These are phyloP conservation scores for Drosophila burlai DNA, from an alignment of 1,140 invertebrate genomes.

Conservation along the genomic window DNA sequence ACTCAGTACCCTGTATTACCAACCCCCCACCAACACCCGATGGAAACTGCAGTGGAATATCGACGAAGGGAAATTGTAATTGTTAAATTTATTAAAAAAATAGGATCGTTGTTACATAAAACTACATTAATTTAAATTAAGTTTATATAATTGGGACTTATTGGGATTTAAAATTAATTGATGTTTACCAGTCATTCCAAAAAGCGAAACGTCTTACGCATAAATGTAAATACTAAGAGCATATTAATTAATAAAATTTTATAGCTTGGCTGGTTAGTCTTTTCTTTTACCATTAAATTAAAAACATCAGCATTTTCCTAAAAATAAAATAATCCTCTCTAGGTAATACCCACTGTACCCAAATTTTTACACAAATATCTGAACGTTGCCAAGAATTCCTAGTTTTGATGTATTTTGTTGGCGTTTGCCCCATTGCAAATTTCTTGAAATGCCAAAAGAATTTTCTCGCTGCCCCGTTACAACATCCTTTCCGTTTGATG, in stretches of 20 bases:
- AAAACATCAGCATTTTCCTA: no score
- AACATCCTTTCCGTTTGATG: constrained; percentile 14
- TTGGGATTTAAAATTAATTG: background rate
- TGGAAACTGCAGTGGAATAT: background rate
- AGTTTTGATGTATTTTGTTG: constrained; percentile 72
- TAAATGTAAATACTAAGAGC: background rate
- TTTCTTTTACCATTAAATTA: background rate
- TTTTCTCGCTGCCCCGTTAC: constrained; percentile 6
- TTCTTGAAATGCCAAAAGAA: constrained; percentile 36
- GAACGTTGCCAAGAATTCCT: constrained; percentile 67
- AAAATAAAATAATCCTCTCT: background rate
- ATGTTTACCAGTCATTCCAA: background rate
- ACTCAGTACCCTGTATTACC: background rate
- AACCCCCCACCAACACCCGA: constrained; percentile 5
- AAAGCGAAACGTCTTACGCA: background rate
- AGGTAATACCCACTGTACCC: constrained; percentile 1
- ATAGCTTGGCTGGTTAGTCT: background rate
- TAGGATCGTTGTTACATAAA: background rate
- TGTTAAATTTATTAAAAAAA: background rate
- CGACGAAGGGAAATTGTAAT: no score
- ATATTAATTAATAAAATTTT: background rate
- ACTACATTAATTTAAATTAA: background rate
- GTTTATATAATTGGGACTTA: background rate
- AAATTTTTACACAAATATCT: constrained; percentile 43
- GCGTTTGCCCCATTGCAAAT: constrained; percentile 40